Conservation (phyloP, 2,797 vertebrate species). For the Geotria australis region DNA sequence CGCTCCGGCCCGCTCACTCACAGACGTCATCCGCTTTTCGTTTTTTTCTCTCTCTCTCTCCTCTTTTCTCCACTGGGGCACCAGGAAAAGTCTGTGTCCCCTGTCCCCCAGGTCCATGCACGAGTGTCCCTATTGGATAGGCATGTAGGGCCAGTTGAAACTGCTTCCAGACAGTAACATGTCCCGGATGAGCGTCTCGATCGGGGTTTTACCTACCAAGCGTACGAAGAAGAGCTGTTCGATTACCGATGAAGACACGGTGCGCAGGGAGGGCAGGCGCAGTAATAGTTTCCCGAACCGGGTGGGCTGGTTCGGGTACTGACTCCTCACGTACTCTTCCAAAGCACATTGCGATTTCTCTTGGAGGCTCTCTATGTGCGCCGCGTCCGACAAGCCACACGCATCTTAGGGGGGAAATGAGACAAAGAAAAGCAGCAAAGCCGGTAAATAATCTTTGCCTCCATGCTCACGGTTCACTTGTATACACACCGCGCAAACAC, state of each 20-base stretch:
- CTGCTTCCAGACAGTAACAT: conserved; percentile 99
- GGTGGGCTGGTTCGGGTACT: conserved; percentile 91
- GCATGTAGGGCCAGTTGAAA: conserved; percentile 99
- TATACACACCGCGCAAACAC: too few species aligned
- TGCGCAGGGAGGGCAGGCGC: conserved; percentile 71
- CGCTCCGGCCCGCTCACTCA: not conserved
- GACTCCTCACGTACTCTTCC: conserved; percentile 91
- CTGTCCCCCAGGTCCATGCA: conserved; percentile 13
- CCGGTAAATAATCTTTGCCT: not conserved
- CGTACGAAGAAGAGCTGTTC: conserved; percentile 99
- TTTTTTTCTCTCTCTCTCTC: conserved; percentile 1
- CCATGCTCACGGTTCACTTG: not conserved
- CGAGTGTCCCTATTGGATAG: conserved; percentile 38
- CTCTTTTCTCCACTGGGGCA: conserved; percentile 14
- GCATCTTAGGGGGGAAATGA: conserved; percentile 24
- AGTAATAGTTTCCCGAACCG: conserved; percentile 92
- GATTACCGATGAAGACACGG: conserved; percentile 83
- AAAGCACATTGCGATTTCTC: conserved; percentile 93
- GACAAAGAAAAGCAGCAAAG: not conserved
- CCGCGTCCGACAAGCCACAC: conserved; percentile 85
- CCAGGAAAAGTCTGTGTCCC: conserved; percentile 10
- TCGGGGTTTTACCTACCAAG: conserved; percentile 99
- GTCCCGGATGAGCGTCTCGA: conserved; percentile 99
- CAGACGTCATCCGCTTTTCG: not conserved
- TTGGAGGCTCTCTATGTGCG: conserved; percentile 89